These are phyloP conservation scores for Trachelus stipa DNA, from an alignment of 2,888 invertebrate genomes.

Conservation along the genomic window DNA sequence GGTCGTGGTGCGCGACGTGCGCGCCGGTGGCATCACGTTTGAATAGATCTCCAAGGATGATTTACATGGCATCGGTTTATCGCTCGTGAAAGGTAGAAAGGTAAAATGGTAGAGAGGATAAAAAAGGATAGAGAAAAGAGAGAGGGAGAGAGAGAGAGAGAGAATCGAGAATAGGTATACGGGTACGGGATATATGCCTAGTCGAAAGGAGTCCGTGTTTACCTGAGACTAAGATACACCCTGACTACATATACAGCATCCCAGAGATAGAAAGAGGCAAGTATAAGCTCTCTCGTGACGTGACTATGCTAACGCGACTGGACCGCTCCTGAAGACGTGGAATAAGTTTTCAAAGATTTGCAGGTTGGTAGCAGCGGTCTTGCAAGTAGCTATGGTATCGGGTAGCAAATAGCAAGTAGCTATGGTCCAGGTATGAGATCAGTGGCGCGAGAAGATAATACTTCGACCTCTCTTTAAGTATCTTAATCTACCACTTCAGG, in stretches of 20 bases:
- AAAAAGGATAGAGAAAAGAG: constrained; percentile 19
- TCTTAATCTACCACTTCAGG: too few species aligned
- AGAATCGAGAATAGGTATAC: too few species aligned
- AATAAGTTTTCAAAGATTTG: constrained; percentile 52
- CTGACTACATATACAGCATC: too few species aligned
- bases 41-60: constrained; percentile 51
- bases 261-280: too few species aligned
- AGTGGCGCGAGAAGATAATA: constrained; percentile 68
- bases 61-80: constrained; percentile 47
- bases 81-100: constrained; percentile 24
- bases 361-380: neutral
- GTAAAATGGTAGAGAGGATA: constrained; percentile 15
- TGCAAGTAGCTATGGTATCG: too few species aligned
- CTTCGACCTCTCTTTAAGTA: too few species aligned
- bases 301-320: constrained; percentile 58
- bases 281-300: constrained; percentile 48
- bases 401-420: too few species aligned
- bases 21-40: constrained; percentile 33
- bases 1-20: too few species aligned
- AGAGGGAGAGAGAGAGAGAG: too few species aligned
- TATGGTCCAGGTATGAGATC: neutral
- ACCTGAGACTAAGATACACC: too few species aligned
- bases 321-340: constrained; percentile 48
- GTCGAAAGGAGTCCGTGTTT: too few species aligned
- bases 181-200: too few species aligned